phyloP scores from a whole-genome alignment of 2,113 vertebrate species.

The Ginglymostoma cirratum region DNA sequence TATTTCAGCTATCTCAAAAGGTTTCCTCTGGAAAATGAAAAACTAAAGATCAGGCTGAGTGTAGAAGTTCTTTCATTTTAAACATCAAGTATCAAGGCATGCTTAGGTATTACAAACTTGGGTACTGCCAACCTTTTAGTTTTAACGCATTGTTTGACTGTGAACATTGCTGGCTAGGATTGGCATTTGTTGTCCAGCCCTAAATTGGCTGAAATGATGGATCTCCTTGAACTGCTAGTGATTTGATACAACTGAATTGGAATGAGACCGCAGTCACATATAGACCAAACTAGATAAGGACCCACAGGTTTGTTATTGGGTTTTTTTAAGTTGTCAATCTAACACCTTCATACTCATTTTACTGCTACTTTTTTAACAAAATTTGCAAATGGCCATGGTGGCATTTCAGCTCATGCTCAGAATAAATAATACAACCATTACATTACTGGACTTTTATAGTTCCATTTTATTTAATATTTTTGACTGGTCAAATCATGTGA shows the following conservation, averaged over 20 bases:
- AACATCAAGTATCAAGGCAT: neutral
- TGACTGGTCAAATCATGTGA: neutral
- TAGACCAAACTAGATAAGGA: neutral
- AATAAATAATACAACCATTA: neutral
- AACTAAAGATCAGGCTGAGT: neutral
- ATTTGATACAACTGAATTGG: neutral
- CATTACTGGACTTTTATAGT: neutral
- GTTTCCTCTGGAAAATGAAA: neutral
- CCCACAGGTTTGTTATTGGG: neutral
- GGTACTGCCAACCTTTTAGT: neutral
- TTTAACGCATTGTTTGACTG: neutral
- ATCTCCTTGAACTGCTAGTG: neutral
- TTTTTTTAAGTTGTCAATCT: neutral
- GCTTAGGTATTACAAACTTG: neutral
- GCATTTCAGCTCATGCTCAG: neutral
- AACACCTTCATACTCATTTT: neutral
- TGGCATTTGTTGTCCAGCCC: neutral
- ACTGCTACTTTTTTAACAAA: neutral
- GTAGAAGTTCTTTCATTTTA: neutral
- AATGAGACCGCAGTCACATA: neutral
- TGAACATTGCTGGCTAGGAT: neutral
- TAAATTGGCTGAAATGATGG: neutral
- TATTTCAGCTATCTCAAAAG: neutral
- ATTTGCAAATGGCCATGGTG: neutral
- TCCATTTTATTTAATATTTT: neutral